phyloP scores from a whole-genome alignment of 2,888 invertebrate genomes.

The Diaphora mendica region DNA sequence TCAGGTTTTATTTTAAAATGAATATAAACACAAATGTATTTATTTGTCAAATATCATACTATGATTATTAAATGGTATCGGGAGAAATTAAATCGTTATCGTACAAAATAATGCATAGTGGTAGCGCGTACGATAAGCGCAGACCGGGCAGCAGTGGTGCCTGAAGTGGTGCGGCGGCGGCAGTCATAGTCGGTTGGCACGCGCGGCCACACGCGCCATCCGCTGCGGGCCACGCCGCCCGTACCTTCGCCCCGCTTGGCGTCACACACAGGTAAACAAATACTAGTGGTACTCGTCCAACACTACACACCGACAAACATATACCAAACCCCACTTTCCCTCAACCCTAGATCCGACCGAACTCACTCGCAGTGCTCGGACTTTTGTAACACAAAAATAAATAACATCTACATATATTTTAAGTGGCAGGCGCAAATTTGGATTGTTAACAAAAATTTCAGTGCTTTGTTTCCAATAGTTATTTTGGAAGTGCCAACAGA shows the following conservation, averaged over 20 bases:
- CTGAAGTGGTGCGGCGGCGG: constrained; percentile 59
- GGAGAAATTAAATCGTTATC: constrained; percentile 72
- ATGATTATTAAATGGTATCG: constrained; percentile 28
- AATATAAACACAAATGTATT: constrained; percentile 26
- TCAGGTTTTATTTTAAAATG: constrained; percentile 17
- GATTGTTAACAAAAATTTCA: constrained; percentile 70
- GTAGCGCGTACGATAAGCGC: constrained; percentile 78
- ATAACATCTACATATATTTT: constrained; percentile 53
- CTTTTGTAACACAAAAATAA: constrained; percentile 46
- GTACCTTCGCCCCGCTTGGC: constrained; percentile 67
- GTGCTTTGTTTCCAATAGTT: constrained; percentile 64
- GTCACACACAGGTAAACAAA: constrained; percentile 78
- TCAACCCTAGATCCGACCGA: constrained; percentile 32
- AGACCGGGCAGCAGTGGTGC: constrained; percentile 62
- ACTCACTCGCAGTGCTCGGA: constrained; percentile 57
- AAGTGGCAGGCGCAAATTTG: constrained; percentile 65
- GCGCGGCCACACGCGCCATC: constrained; percentile 81
- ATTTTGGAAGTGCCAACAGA: constrained; percentile 71
- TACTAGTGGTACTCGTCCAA: constrained; percentile 39
- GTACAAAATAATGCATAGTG: constrained; percentile 66
- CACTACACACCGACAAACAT: constrained; percentile 41
- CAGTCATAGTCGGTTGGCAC: constrained; percentile 80
- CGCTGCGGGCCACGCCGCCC: constrained; percentile 69
- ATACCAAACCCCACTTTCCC: constrained; percentile 35
- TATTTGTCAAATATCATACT: not conserved